These are phyloP conservation scores for Cebidichthys violaceus DNA, from an alignment of 2,113 vertebrate species.

Conservation along the genomic window DNA sequence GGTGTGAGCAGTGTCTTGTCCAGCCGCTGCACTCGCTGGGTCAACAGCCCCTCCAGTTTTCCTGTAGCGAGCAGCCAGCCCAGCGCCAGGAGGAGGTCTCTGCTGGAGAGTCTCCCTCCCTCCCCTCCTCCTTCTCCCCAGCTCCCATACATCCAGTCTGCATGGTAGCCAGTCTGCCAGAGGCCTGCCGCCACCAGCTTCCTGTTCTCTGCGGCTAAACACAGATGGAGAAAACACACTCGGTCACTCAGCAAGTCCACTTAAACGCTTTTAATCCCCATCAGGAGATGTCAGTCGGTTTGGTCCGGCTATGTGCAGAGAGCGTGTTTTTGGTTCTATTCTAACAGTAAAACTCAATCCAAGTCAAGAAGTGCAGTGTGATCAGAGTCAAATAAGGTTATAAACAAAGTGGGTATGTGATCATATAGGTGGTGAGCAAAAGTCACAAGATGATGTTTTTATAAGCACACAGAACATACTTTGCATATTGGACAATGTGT, in stretches of 20 bases:
- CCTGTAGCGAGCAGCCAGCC: conserved; percentile 79
- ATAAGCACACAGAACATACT: neutral
- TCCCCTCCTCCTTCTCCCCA: neutral
- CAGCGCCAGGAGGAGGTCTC: conserved; percentile 80
- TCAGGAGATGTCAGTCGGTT: too few relatives aligned
- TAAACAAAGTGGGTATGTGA: neutral
- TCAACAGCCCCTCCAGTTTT: conserved; percentile 73
- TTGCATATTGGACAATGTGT: neutral
- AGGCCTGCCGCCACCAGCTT: conserved; percentile 74
- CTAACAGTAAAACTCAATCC: too few relatives aligned
- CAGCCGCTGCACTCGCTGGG: conserved; percentile 61
- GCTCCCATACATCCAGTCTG: conserved; percentile 68
- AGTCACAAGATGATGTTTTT: neutral
- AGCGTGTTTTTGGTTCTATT: neutral
- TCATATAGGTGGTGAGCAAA: neutral
- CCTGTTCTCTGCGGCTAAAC: conserved; percentile 39
- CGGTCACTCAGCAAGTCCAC: neutral
- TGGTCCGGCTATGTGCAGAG: neutral
- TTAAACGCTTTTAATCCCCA: neutral
- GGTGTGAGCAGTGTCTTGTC: conserved; percentile 60
- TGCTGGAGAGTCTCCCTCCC: conserved; percentile 51
- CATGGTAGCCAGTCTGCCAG: conserved; percentile 81
- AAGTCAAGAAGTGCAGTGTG: neutral
- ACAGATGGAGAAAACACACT: conserved; percentile 9
- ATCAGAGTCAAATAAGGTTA: neutral